These are phyloP conservation scores for Eristalis arbustorum DNA, from an alignment of 2,888 invertebrate species.

Conservation along the genomic window DNA sequence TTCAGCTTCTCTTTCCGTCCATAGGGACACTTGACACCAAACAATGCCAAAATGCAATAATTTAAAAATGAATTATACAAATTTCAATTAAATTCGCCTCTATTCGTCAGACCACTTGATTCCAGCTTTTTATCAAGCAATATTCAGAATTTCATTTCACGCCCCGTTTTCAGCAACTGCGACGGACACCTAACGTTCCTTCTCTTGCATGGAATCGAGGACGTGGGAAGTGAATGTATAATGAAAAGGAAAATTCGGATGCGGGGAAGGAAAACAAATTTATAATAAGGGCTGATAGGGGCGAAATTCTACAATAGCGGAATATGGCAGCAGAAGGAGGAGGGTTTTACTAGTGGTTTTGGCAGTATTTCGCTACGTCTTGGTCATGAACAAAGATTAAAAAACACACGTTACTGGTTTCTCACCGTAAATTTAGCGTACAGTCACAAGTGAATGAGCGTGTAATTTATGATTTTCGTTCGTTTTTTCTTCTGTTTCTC, in stretches of 20 bases:
- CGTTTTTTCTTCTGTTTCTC: not conserved
- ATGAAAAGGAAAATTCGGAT: conserved; percentile 59
- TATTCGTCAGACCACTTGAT: too few species aligned
- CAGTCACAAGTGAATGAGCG: conserved; percentile 18
- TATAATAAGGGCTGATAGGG: conserved; percentile 50
- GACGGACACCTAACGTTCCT: not conserved
- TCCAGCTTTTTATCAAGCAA: too few species aligned
- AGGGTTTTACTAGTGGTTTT: conserved; percentile 53
- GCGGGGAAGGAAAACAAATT: conserved; percentile 45
- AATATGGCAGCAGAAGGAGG: conserved; percentile 27
- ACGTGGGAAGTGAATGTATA: conserved; percentile 66
- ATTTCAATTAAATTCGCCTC: too few species aligned
- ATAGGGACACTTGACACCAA: too few species aligned
- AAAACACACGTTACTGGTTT: conserved; percentile 36
- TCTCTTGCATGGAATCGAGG: conserved; percentile 6
- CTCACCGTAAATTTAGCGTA: conserved; percentile 41
- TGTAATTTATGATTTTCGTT: conserved; percentile 9
- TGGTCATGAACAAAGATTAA: conserved; percentile 24
- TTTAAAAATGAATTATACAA: too few species aligned
- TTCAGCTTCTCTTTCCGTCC: too few species aligned
- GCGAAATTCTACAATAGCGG: conserved; percentile 19
- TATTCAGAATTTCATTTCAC: not conserved
- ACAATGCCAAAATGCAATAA: too few species aligned
- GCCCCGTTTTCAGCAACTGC: not conserved
- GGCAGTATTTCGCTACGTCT: conserved; percentile 27